Evolutionary conservation across 2,888 invertebrate genomes (phyloP), one percentile per base, ranked within the genome.

Genomic region (Papilio demoleus): DNA sequence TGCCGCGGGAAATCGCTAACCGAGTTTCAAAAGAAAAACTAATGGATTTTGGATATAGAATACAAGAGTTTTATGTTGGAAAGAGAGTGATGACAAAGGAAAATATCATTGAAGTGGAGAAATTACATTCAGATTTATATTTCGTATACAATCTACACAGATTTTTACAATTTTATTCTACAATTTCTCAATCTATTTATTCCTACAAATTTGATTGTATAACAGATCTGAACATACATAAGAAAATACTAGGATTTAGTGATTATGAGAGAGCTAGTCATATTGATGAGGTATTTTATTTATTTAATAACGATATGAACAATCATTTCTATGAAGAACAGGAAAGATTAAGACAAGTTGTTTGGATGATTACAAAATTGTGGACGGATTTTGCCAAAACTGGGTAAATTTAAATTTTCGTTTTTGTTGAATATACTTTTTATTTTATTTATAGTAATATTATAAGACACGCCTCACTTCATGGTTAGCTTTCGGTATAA

Each of bases 371-470:
- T 36, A 88, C 90, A 0, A 90, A 87, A 71, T 65, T 93, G 40
- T 93, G 93, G 90, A 77, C 86, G 0, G 88, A 92, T 70, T 93
- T 93, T 70, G 90, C 90, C 0, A 90, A 83, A 77, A 82, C 85
- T 71, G 84, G 85, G 93, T 92, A 74, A 82, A 81, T 56, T 27
- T 2, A 24, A 4, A 11, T 12, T 4, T 12, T 24, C 27, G 3
- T 53, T 53, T 14, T 38, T 9, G n/a, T n/a, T n/a, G n/a, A n/a
- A n/a, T n/a, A n/a, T n/a, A n/a, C n/a, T n/a, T n/a, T n/a, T n/a
- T n/a, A n/a, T n/a, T n/a, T n/a, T n/a, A n/a, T n/a, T n/a, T n/a
- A n/a, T n/a, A n/a, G n/a, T n/a, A n/a, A n/a, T n/a, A n/a, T n/a
- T n/a, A n/a, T n/a, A n/a, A n/a, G n/a, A n/a, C n/a, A n/a, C n/a